Evolutionary conservation across 2,797 vertebrate genomes (phyloP).

Genomic region (Philypnodon macrostomus): DNA sequence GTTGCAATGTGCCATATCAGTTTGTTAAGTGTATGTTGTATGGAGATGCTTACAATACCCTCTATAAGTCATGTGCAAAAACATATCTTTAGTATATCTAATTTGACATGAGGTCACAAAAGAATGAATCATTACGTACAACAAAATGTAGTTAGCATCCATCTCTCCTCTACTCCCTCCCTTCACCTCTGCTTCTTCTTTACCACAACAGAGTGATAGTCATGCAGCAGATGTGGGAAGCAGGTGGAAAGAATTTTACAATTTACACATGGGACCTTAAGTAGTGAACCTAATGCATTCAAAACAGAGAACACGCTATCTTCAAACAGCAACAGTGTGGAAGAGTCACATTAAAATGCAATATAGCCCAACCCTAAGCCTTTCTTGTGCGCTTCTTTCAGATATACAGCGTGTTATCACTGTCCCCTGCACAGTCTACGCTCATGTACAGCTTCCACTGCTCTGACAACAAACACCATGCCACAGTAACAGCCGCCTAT

Average conservation of each 20-base stretch:
- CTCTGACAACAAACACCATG: constrained; percentile 67
- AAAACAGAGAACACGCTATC: constrained; percentile 11
- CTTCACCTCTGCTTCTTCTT: no score
- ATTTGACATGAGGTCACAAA: no score
- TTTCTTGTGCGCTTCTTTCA: constrained; percentile 27
- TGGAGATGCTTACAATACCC: no score
- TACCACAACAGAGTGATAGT: no score
- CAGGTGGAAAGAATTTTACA: constrained; percentile 34
- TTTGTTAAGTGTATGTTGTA: no score
- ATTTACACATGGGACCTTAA: constrained; percentile 22
- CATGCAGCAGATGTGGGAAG: constrained; percentile 20
- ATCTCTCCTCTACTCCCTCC: constrained; percentile 27
- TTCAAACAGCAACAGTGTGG: constrained; percentile 28
- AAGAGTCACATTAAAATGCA: constrained; percentile 21
- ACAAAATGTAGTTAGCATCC: no score
- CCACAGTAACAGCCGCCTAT: constrained; percentile 68
- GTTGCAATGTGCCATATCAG: no score
- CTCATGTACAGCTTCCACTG: constrained; percentile 54
- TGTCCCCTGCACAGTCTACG: constrained; percentile 29
- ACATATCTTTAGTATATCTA: no score
- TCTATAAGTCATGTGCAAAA: no score
- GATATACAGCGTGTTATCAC: constrained; percentile 38
- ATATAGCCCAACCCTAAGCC: constrained; percentile 18
- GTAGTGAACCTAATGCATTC: constrained; percentile 6
- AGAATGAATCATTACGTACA: no score